Percentiles rank a stretch among this genome's conserved stretches.
phyloP scores from a whole-genome alignment of 2,797 vertebrate genomes.

The Acanthurus lineatus region DNA sequence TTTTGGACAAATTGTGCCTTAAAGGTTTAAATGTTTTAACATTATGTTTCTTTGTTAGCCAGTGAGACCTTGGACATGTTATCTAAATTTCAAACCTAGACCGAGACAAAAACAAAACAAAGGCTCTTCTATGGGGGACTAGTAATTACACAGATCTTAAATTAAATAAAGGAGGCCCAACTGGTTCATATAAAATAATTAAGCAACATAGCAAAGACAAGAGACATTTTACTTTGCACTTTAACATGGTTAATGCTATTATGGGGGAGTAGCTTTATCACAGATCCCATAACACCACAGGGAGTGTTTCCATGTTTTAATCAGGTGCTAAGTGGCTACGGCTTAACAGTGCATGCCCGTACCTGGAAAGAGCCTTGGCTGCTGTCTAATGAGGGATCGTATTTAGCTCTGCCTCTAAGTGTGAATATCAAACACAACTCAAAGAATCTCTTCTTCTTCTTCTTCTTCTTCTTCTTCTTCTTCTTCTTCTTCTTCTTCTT shows the following conservation, averaged over 20 bases:
- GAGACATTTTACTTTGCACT: constrained; percentile 65
- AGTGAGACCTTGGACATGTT: not conserved
- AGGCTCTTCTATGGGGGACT: constrained; percentile 9
- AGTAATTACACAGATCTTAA: constrained; percentile 43
- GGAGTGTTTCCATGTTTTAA: constrained; percentile 82
- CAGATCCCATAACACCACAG: constrained; percentile 69
- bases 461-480: constrained; percentile 12
- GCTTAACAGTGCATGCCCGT: constrained; percentile 72
- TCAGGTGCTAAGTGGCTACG: constrained; percentile 84
- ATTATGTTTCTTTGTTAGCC: not conserved
- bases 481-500: constrained; percentile 1
- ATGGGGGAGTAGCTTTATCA: constrained; percentile 64
- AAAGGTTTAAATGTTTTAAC: constrained; percentile 11
- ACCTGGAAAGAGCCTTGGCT: constrained; percentile 74
- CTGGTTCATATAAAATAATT: constrained; percentile 61
- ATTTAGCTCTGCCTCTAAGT: constrained; percentile 78
- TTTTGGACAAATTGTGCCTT: not conserved
- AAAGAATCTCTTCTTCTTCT: constrained; percentile 13
- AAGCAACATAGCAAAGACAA: constrained; percentile 49
- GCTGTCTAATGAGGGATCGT: constrained; percentile 80
- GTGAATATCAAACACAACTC: constrained; percentile 80
- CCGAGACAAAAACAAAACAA: not conserved
- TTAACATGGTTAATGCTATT: constrained; percentile 66
- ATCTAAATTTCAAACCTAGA: not conserved
- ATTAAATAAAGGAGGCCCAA: constrained; percentile 41